Evolutionary conservation across 2,888 invertebrate species (phyloP), one percentile per base, ranked within the genome.

Genomic region (Watsonalla binaria): DNA sequence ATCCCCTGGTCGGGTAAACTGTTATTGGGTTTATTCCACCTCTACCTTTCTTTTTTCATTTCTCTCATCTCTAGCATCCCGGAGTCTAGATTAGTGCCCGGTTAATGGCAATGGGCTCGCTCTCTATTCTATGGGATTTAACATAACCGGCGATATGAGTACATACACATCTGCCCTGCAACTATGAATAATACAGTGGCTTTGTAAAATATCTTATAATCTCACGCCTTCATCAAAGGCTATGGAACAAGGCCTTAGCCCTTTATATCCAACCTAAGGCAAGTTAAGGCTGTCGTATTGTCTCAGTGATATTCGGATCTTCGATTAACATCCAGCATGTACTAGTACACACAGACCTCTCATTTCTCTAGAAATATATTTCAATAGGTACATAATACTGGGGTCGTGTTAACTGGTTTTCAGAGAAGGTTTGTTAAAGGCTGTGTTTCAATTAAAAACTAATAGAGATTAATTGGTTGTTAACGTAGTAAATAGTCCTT

Each of bases 381-480:
- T 14, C 14, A 11, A 49, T 15, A 5, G 37, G 37, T 14, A 37
- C 37, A 37, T 49, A 15, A 47, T 47, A 13, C 49, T 0, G 15
- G 8, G 49, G 42, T 37, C 14, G 45, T 35, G 35, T 14, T 35
- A 51, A 14, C 47, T 55, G 49, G 52, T 42, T 52, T 47, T 47
- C 33, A 47, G 39, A 45, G 34, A 39, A 51, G 37, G 48, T 14
- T 47, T 45, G 37, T 45, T 47, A 52, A 48, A 47, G 46, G 52
- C 54, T 54, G 49, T 55, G 54, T 62, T 62, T 61, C 58, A 65
- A 65, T 66, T 63, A 63, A 57, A 60, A 56, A 53, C 47, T 72
- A 72, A 72, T 70, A 61, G 59, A 63, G 66, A 72, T 69, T 65
- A 62, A 72, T 64, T 58, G 60, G 58, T 58, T 60, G 60, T 61